These are phyloP conservation scores for Colletes collaris DNA, from an alignment of 2,888 invertebrate genomes.

Conservation along the genomic window DNA sequence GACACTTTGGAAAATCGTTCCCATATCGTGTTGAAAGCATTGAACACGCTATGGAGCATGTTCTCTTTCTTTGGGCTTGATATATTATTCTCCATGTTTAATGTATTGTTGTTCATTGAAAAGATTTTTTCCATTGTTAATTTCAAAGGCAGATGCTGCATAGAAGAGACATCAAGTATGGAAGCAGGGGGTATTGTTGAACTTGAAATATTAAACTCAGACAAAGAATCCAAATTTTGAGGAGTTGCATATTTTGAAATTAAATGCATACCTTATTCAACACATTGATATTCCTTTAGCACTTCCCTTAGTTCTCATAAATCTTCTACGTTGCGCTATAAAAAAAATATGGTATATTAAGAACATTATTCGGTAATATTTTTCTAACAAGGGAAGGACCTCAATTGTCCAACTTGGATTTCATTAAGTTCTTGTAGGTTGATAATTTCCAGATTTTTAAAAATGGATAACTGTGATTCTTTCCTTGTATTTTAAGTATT, in stretches of 20 bases:
- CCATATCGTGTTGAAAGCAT: conserved; percentile 61
- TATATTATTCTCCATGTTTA: conserved; percentile 37
- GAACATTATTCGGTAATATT: background rate
- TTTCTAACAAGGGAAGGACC: too few relatives aligned
- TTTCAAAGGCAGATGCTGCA: conserved; percentile 29
- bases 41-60: conserved; percentile 66
- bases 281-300: conserved; percentile 41
- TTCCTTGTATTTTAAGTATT: too few relatives aligned
- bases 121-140: conserved; percentile 50
- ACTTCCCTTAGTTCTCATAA: conserved; percentile 50
- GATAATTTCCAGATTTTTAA: too few relatives aligned
- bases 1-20: conserved; percentile 68
- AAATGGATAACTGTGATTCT: too few relatives aligned
- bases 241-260: conserved; percentile 48
- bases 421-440: too few relatives aligned
- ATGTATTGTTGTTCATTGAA: conserved; percentile 53
- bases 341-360: conserved; percentile 1
- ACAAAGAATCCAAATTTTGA: conserved; percentile 46
- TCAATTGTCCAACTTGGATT: too few relatives aligned
- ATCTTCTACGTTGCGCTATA: conserved; percentile 42
- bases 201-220: conserved; percentile 6
- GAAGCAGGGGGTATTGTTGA: conserved; percentile 17
- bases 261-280: conserved; percentile 67
- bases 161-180: conserved; percentile 56
- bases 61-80: conserved; percentile 64